phyloP scores from a whole-genome alignment of 2,888 invertebrate genomes.

The Adelognathus sp. region DNA sequence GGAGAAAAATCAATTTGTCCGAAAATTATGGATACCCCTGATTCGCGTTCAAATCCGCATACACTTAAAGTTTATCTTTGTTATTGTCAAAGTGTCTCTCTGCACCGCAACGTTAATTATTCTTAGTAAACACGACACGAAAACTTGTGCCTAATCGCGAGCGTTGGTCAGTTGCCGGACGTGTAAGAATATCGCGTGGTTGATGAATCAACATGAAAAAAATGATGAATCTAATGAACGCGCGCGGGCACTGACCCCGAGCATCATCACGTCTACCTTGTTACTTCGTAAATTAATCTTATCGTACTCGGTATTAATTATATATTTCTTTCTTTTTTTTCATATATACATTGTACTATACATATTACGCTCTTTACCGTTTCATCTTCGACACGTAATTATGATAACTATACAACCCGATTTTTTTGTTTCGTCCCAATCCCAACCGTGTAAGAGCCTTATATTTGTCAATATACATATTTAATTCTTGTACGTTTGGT shows the following conservation, averaged over 20 bases:
- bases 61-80: not conserved
- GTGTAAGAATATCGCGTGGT: constrained; percentile 7
- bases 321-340: constrained; percentile 65
- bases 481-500: constrained; percentile 60
- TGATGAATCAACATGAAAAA: not conserved
- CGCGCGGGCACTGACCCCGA: constrained; percentile 7
- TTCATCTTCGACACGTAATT: constrained; percentile 43
- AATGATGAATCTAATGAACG: constrained; percentile 2
- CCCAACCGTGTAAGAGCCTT: constrained; percentile 54
- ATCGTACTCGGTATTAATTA: constrained; percentile 54
- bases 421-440: constrained; percentile 5
- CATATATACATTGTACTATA: constrained; percentile 73
- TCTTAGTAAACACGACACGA: constrained; percentile 3
- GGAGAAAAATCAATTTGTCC: not conserved
- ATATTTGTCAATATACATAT: constrained; percentile 64
- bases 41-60: not conserved
- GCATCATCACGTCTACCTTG: constrained; percentile 60
- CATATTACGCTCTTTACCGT: constrained; percentile 51
- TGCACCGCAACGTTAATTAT: constrained; percentile 32
- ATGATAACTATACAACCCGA: constrained; percentile 14
- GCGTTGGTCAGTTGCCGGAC: constrained; percentile 9
- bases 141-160: not conserved
- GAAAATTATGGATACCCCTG: not conserved
- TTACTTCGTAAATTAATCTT: constrained; percentile 57
- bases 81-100: not conserved